Base-by-base conservation (phyloP, 1,140 invertebrate species). In the Trichonephila inaurata region DNA sequence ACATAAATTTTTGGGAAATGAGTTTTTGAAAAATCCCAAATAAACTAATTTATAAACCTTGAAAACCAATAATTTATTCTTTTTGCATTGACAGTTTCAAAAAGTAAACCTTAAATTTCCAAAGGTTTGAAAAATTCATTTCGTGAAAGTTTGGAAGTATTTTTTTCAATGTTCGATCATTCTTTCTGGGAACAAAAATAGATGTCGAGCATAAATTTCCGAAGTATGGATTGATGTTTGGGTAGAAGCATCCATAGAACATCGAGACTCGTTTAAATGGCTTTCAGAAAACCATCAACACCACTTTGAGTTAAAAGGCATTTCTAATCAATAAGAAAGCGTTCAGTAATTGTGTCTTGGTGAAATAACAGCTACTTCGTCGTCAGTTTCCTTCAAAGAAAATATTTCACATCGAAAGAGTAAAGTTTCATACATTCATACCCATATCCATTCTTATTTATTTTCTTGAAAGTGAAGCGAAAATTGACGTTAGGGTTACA, bases 381-480 rank as follows among this genome's bases (percentile, higher is more conserved):
- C 58, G 24, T 87, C 60, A 87, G 51, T 87, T 64, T 33, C 19
- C 85, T 64, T 87, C 16, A 19, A 87, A 87, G 85, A 64, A 87
- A 87, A 62, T 60, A 58, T 28, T 18, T 44, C 51, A 58, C 44
- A 60, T 58, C 82, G 18, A 58, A 2, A 51, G 82, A 18, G 28
- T 85, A 19, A 60, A 58, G 82, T 85, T 58, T 33, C 82, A 58
- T 28, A 77, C 72, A 77, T 18, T 77, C 72, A 77, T 77, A 33
- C 28, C 61, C 44, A 83, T 51, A 58, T 83, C 82, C 82, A 83
- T 72, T 89, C 62, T 89, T 89, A 69, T 66, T 89, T 89, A 69
- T 62, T 89, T 77, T 77, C 72, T 77, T 19, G 62, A 58, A 44
- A 89, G 44, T 51, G 64, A 51, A 72, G 58, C 28, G 64, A 58